Conservation (phyloP, 2,888 invertebrate genomes). For the Dynastes maya region DNA sequence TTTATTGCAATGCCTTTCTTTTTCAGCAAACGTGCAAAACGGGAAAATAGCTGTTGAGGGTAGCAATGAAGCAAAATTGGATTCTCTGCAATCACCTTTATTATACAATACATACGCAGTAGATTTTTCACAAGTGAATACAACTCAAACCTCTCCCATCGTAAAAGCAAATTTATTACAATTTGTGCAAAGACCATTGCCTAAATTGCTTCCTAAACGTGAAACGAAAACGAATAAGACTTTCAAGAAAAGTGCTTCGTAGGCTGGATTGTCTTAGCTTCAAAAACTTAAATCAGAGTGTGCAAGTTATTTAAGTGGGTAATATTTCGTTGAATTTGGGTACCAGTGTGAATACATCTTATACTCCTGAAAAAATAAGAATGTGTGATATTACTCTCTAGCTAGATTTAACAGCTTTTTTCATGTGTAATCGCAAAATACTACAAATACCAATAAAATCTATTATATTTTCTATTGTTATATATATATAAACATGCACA, state of each 20-base stretch:
- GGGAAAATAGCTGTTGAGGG: conserved; percentile 1
- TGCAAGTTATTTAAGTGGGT: neutral
- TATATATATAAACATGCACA: too few species aligned
- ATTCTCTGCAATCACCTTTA: conserved; percentile 19
- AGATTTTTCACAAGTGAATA: conserved; percentile 5
- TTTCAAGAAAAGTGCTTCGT: neutral
- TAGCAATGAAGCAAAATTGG: conserved; percentile 20
- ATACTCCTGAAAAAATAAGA: too few species aligned
- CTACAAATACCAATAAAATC: neutral
- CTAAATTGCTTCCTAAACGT: conserved; percentile 26
- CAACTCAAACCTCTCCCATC: neutral
- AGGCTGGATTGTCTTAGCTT: neutral
- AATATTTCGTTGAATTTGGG: too few species aligned
- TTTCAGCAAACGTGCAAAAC: conserved; percentile 27
- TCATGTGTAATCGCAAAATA: neutral
- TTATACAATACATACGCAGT: conserved; percentile 22
- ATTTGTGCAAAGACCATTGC: conserved; percentile 29
- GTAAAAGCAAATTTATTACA: conserved; percentile 20
- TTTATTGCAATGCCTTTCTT: neutral
- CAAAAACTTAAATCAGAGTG: neutral
- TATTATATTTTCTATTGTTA: neutral
- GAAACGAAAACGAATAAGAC: neutral
- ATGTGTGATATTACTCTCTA: neutral
- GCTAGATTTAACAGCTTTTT: neutral
- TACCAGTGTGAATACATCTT: too few species aligned